These are phyloP conservation scores for Azemiops feae DNA, from an alignment of 2,113 vertebrate species.

Conservation along the genomic window DNA sequence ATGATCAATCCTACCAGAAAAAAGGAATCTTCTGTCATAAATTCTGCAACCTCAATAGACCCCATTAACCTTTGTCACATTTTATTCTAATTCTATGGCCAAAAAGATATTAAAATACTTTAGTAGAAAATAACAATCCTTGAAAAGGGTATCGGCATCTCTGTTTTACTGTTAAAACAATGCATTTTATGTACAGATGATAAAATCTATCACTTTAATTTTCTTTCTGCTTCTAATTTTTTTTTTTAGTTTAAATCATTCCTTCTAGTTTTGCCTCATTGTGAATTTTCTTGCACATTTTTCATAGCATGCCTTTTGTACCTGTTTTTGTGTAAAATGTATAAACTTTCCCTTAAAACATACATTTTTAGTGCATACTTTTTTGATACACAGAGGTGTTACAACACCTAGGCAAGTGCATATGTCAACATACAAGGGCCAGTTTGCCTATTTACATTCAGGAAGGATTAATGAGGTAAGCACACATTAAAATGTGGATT, in stretches of 20 bases:
- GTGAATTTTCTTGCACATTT: not conserved
- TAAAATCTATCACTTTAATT: not conserved
- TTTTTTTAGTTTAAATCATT: not conserved
- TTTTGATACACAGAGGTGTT: not conserved
- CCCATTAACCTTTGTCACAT: not conserved
- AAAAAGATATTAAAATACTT: not conserved
- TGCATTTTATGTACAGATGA: not conserved
- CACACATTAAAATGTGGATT: not conserved
- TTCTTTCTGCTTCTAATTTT: not conserved
- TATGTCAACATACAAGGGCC: not conserved
- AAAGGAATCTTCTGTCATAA: not conserved
- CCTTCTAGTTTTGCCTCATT: not conserved
- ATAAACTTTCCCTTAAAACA: not conserved
- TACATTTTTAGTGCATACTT: not conserved
- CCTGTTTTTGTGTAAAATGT: not conserved
- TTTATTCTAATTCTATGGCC: not conserved
- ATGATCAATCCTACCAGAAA: not conserved
- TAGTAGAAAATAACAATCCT: not conserved
- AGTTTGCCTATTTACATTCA: not conserved
- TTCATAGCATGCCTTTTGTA: not conserved
- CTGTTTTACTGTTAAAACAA: not conserved
- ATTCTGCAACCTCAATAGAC: not conserved
- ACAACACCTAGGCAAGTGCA: not conserved
- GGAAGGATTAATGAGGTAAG: not conserved
- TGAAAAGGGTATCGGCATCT: no score